Evolutionary conservation across 2,888 invertebrate genomes (phyloP).

Genomic region (Anagyrus pseudococci): DNA sequence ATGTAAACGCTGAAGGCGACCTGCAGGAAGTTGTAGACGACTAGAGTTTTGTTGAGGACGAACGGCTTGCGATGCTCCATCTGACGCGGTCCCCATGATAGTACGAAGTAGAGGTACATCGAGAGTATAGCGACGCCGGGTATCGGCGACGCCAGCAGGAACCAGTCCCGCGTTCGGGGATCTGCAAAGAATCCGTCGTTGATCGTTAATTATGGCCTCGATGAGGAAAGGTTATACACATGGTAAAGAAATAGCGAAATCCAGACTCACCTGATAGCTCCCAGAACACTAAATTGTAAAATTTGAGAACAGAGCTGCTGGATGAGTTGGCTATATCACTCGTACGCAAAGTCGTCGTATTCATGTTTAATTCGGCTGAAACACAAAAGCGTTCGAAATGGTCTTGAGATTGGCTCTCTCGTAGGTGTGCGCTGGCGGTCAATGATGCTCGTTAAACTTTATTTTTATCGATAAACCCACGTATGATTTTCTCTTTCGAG

Average conservation of each 20-base stretch:
- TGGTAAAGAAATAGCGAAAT: not conserved
- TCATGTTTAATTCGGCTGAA: conserved; percentile 44
- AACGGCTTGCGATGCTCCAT: conserved; percentile 89
- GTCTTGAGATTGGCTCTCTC: too few relatives aligned
- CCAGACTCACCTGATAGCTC: conserved; percentile 71
- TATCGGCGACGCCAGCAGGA: conserved; percentile 74
- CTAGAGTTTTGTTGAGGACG: conserved; percentile 77
- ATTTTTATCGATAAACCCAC: too few relatives aligned
- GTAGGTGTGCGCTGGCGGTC: too few relatives aligned
- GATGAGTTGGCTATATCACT: conserved; percentile 62
- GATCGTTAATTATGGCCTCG: not conserved
- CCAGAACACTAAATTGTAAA: conserved; percentile 70
- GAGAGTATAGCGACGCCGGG: conserved; percentile 73
- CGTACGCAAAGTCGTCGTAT: conserved; percentile 46
- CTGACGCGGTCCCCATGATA: conserved; percentile 81
- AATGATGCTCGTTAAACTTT: too few relatives aligned
- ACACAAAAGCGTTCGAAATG: too few relatives aligned
- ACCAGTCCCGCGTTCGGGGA: conserved; percentile 76
- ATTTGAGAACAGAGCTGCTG: conserved; percentile 69
- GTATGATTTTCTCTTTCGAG: too few relatives aligned
- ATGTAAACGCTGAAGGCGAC: conserved; percentile 82
- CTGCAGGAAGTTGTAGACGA: conserved; percentile 89
- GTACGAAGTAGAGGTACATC: conserved; percentile 75
- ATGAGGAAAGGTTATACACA: not conserved
- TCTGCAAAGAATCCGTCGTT: conserved; percentile 62